These are phyloP conservation scores for Tylochromis polylepis DNA, from an alignment of 2,113 vertebrate genomes.

Conservation along the genomic window DNA sequence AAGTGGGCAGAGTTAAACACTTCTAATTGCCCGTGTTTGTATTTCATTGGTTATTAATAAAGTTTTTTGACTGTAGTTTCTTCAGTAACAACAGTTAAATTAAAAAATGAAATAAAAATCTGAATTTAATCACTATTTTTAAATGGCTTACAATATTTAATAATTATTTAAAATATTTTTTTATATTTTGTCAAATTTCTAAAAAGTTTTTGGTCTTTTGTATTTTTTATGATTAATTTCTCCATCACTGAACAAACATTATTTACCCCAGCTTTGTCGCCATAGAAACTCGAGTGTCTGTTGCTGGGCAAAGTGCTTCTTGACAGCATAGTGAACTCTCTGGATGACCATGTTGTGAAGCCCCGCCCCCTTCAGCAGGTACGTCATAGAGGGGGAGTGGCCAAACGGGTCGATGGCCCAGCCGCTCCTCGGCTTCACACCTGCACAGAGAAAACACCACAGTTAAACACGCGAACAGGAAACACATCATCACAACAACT, in stretches of 20 bases:
- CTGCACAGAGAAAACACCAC: constrained; percentile 42
- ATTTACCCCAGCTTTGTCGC: constrained; percentile 90
- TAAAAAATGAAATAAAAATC: background rate
- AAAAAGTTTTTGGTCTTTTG: background rate
- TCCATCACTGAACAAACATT: background rate
- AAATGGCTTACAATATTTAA: background rate
- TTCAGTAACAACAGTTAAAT: background rate
- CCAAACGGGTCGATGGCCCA: constrained; percentile 93
- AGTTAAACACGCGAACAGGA: background rate
- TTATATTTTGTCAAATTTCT: background rate
- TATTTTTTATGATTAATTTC: background rate
- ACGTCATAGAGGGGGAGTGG: constrained; percentile 88
- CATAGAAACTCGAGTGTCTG: constrained; percentile 88
- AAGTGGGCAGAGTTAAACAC: background rate
- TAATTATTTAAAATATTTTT: background rate
- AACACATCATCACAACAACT: background rate
- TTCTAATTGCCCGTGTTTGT: background rate
- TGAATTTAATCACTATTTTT: background rate
- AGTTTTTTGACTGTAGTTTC: background rate
- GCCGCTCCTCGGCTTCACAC: constrained; percentile 81
- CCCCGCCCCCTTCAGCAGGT: constrained; percentile 84
- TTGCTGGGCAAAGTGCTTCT: constrained; percentile 83
- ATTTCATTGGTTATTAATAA: background rate
- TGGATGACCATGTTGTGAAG: constrained; percentile 88
- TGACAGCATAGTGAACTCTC: constrained; percentile 87